Evolutionary conservation across 2,113 vertebrate genomes (phyloP).

Genomic region (Carassius auratus): DNA sequence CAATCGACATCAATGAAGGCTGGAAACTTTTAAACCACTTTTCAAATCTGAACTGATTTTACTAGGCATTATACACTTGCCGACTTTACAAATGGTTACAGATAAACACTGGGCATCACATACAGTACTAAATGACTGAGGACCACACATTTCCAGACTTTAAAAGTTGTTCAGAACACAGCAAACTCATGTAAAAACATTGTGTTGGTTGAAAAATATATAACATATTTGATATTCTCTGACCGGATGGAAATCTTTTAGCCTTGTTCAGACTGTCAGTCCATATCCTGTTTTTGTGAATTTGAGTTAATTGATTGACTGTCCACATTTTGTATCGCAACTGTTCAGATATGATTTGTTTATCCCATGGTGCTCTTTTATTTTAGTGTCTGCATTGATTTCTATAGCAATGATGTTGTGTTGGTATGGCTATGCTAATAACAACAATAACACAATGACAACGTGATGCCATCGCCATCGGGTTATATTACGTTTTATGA

Average conservation of each 20-base stretch:
- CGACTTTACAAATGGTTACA: background rate
- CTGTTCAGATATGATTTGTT: too few species aligned
- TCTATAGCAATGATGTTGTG: background rate
- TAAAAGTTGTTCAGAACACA: background rate
- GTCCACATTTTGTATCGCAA: background rate
- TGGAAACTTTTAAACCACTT: background rate
- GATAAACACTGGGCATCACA: background rate
- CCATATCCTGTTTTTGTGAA: background rate
- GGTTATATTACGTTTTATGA: too few species aligned
- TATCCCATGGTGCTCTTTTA: background rate
- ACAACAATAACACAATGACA: background rate
- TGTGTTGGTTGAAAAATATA: background rate
- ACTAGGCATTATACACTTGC: too few species aligned
- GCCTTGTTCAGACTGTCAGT: background rate
- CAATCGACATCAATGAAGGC: background rate
- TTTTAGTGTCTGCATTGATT: background rate
- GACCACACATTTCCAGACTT: background rate
- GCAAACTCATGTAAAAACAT: background rate
- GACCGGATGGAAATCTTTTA: background rate
- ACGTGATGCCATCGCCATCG: too few species aligned
- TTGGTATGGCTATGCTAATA: background rate
- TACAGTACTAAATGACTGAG: background rate
- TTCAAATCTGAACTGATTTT: background rate
- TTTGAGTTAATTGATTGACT: background rate
- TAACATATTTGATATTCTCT: background rate